Conservation (phyloP, 2,113 vertebrate species). For the Cheirogaleus medius region DNA sequence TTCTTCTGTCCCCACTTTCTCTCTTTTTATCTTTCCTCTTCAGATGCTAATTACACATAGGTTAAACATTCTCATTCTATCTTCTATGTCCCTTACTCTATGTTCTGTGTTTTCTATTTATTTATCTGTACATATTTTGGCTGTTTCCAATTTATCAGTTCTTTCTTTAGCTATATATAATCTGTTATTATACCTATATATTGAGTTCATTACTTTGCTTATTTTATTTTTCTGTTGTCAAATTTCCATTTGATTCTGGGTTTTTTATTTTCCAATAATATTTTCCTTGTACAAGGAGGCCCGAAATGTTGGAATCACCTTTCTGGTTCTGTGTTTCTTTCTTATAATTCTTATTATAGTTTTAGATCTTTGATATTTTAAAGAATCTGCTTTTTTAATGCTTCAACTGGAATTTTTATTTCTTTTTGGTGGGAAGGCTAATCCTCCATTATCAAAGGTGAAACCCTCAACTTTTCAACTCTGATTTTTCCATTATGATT, state of each 20-base stretch:
- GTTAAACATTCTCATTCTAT: background rate
- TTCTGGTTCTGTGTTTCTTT: constrained; percentile 28
- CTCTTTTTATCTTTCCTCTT: background rate
- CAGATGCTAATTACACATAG: background rate
- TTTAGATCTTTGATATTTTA: background rate
- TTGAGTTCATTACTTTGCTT: background rate
- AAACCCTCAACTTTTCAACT: background rate
- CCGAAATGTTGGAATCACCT: background rate
- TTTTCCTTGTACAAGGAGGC: background rate
- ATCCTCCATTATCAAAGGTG: background rate
- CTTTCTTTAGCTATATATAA: background rate
- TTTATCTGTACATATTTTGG: background rate
- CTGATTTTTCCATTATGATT: background rate
- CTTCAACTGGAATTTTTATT: background rate
- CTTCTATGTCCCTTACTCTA: background rate
- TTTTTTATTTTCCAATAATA: background rate
- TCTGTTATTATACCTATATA: background rate
- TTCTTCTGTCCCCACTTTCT: background rate
- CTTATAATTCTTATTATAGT: background rate
- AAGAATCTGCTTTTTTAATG: background rate
- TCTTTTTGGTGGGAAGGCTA: background rate
- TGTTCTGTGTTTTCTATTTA: background rate
- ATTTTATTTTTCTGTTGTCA: background rate
- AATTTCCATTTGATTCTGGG: background rate
- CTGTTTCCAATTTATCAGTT: background rate